Base-by-base conservation (phyloP, 1,140 invertebrate genomes). In the Drosophila santomea region DNA sequence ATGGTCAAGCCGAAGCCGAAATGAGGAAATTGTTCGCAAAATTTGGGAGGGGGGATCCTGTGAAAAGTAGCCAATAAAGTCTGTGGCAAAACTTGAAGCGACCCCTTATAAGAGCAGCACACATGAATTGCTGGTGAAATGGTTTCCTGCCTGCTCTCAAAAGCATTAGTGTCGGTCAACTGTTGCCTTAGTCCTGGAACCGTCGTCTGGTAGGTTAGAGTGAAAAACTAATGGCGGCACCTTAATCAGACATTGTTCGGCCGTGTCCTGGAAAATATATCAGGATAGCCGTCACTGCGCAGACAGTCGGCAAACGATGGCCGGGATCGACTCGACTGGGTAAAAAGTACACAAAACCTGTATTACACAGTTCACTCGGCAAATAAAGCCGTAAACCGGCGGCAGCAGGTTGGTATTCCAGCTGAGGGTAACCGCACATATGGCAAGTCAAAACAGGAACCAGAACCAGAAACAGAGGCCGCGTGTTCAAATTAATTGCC, bases 401-500 rank as follows among this genome's bases (percentile, higher is more conserved):
- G 12, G 14, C 17, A 15, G 55, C 3, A 7, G 4, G 17, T 3
- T 8, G 25, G 59, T 32, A 25, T 6, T 61, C 57, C 52, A 45
- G 43, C 41, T 51, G 45, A 15, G 84, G 78, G 78, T 74, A 86
- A 90, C 86, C 86, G 66, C 86, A 90, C 80, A 85, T 83, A 89
- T 79, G 76, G 74, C 74, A 84, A 84, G 80, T 76, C 59, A 84
- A 84, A 71, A 50, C 67, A 51, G 52, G 51, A 71, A 69, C 43
- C 50, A 38, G 43, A 67, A 54, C 35, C 48, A 36, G 60, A 72
- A 71, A 48, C 47, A 32, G 2, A 32, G 32, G 76, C 81, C 72
- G 81, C 69, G 75, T 80, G 86, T 90, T 85, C 78, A 76, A 90
- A 90, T 90, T 90, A 90, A 90, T 90, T 90, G 86, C 86, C 82